Percentiles rank a stretch among this genome's conserved stretches.
Conservation (phyloP, 1,140 invertebrate species). For the Micrasema minimum region DNA sequence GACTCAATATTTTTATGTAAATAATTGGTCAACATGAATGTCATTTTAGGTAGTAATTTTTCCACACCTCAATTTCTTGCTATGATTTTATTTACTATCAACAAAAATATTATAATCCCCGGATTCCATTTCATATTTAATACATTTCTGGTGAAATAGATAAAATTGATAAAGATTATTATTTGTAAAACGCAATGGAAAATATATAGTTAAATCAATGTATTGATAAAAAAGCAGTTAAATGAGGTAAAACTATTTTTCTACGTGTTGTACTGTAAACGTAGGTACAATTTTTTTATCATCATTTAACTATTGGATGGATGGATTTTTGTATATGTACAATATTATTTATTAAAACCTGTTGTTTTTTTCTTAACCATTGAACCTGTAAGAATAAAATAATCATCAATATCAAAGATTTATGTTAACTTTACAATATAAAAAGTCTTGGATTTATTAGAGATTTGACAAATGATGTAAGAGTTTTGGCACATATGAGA, state of each 20-base stretch:
- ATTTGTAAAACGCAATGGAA: background rate
- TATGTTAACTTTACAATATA: slow-evolving; percentile 12
- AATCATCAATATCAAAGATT: background rate
- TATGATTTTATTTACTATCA: background rate
- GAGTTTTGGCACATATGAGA: background rate
- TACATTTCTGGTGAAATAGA: slow-evolving; percentile 5
- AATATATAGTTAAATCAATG: background rate
- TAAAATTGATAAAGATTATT: background rate
- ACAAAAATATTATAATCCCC: background rate
- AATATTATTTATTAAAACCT: too few relatives aligned
- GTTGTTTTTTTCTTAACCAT: too few relatives aligned
- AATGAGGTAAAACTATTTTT: slow-evolving; percentile 39
- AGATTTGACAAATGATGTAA: background rate
- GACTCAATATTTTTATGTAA: too few relatives aligned
- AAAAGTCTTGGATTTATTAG: slow-evolving; percentile 1
- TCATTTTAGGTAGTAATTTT: too few relatives aligned
- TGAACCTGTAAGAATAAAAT: slow-evolving; percentile 3
- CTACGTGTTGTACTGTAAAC: slow-evolving; percentile 46
- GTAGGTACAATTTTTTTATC: too few relatives aligned
- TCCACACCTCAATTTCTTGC: background rate
- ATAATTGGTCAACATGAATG: too few relatives aligned
- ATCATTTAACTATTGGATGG: too few relatives aligned
- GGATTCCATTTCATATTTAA: background rate
- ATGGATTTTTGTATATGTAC: slow-evolving; percentile 28
- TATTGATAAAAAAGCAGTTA: slow-evolving; percentile 32